Conservation (phyloP, 37 sponge, comb jelly and placozoan genomes). For the Bolinopsis microptera region DNA sequence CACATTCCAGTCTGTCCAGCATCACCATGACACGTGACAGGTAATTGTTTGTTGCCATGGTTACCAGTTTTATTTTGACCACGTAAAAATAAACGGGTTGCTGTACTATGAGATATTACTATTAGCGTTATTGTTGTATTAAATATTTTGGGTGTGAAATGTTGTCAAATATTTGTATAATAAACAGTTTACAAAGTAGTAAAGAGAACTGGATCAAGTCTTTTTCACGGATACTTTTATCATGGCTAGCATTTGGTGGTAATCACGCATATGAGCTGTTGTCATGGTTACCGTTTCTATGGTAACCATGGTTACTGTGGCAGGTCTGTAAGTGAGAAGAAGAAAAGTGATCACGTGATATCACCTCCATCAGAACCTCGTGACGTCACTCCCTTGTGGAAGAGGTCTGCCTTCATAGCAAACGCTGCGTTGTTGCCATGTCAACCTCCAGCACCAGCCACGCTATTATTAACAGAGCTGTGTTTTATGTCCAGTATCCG, state of each 20-base stretch:
- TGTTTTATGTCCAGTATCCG: neutral
- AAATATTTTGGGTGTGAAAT: too few species aligned
- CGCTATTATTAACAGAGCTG: neutral
- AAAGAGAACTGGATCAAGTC: too few species aligned
- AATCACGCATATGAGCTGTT: too few species aligned
- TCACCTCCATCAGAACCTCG: neutral
- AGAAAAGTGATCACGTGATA: neutral
- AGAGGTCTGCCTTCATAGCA: constrained; percentile 21
- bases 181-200: too few species aligned
- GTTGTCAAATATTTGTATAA: too few species aligned
- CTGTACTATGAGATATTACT: too few species aligned
- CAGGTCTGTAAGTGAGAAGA: neutral
- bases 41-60: neutral
- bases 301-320: neutral
- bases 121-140: too few species aligned
- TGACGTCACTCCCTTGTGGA: constrained; percentile 34
- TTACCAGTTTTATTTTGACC: neutral
- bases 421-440: neutral
- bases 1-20: neutral
- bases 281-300: neutral
- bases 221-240: too few species aligned
- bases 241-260: too few species aligned
- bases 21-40: constrained; percentile 63
- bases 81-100: too few species aligned
- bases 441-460: neutral